A percentile compares a stretch with the other conserved stretches of the same genome.
Evolutionary conservation across 1,140 invertebrate species (phyloP).

Genomic region (Philopotamus ludificatus): DNA sequence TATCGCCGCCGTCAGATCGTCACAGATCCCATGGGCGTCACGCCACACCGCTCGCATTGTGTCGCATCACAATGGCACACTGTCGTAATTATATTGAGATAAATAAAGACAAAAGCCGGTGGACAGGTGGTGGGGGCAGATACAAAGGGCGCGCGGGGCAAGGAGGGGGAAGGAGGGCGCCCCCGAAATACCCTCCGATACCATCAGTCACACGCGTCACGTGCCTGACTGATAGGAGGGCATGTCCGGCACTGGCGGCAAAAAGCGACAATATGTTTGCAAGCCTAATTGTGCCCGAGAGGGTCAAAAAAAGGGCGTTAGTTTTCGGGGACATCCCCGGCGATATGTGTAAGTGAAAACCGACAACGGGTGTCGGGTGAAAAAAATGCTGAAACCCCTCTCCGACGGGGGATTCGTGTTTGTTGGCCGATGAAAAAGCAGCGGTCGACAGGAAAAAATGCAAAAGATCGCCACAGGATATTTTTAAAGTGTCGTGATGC

Average conservation of each 20-base stretch:
- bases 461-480: no score
- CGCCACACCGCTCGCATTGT: no score
- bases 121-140: neutral
- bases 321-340: neutral
- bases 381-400: no score
- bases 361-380: no score
- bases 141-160: neutral
- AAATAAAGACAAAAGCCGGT: neutral
- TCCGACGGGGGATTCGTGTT: no score
- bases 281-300: conserved; percentile 6
- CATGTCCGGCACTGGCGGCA: neutral
- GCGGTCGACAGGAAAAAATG: no score
- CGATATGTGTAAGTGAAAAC: conserved; percentile 2
- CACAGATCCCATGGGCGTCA: no score
- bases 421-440: no score
- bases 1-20: no score
- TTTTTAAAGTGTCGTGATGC: no score
- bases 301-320: neutral
- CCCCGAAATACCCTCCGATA: neutral
- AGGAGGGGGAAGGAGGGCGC: neutral
- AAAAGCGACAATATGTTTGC: conserved; percentile 12
- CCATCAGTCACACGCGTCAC: conserved; percentile 3
- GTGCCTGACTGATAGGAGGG: conserved; percentile 4
- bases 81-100: neutral
- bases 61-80: no score